Base-by-base conservation (phyloP, 2,888 invertebrate genomes). In the Notodonta ziczac region DNA sequence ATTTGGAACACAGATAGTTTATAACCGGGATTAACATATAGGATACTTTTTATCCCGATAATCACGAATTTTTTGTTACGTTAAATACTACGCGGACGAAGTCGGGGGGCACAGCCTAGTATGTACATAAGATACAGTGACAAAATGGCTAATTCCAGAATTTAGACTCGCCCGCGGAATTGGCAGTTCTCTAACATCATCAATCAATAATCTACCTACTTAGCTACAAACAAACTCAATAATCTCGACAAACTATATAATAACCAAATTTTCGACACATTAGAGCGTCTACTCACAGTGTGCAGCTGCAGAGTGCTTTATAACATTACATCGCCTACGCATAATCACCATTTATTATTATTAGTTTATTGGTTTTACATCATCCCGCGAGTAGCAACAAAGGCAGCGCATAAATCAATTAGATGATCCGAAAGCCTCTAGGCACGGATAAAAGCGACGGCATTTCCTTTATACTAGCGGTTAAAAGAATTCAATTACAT, bases 401-500 rank as follows among this genome's bases (percentile, higher is more conserved):
- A 87, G 84, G 82, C 82, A 69, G 70, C 74, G 78, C 77, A 82
- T 78, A 81, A 88, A 90, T 87, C 88, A 88, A 87, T 90, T 87
- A 88, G 85, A 76, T 84, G 86, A 88, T 87, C 85, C 84, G 65
- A 83, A 84, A 88, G 82, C 86, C 84, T 79, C 78, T 74, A 73
- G 82, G 82, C 82, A 81, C 79, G 83, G 87, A 89, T 88, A 89
- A 89, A 90, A 88, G 88, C 86, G 77, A 77, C 80, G 84, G 87
- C 77, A 83, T 87, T 90, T 84, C 84, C 88, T 90, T 90, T 90
- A 90, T 89, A 85, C 82, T 83, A 80, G 86, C 78, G 88, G 90
- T 88, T 88, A 86, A 89, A 90, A 91, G 90, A 90, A 90, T 91
- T 89, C 90, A 90, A 90, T 91, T 91, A 91, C 85, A 88, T 91